phyloP scores from a whole-genome alignment of 2,113 vertebrate genomes.

The Otolemur garnettii region DNA sequence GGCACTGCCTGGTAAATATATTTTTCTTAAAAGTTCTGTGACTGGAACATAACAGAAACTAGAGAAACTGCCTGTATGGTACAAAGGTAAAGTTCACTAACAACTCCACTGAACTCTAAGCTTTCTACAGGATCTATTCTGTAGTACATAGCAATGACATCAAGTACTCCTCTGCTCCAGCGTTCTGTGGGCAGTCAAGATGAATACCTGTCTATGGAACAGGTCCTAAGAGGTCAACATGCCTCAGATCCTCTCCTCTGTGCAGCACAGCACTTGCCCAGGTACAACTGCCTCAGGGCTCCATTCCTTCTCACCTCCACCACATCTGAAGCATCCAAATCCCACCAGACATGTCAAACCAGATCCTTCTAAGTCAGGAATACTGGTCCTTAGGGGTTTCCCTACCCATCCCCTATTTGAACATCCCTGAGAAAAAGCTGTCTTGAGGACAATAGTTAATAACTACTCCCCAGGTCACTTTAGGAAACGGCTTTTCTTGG shows the following conservation, averaged over 20 bases:
- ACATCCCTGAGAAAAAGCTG: neutral
- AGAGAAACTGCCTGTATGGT: neutral
- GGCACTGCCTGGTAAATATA: too few relatives aligned
- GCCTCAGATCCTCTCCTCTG: too few relatives aligned
- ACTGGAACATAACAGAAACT: neutral
- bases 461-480: neutral
- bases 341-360: neutral
- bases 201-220: neutral
- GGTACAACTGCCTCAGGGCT: too few relatives aligned
- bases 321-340: neutral
- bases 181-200: neutral
- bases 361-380: neutral
- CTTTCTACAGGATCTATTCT: neutral
- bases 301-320: neutral
- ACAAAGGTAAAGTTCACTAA: neutral
- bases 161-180: neutral
- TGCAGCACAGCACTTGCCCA: neutral
- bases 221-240: neutral
- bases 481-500: neutral
- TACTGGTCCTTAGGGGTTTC: neutral
- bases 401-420: fast-evolving
- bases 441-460: fast-evolving
- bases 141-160: neutral
- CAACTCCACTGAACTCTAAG: neutral
- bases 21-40: neutral